These are phyloP conservation scores for Napeogenes inachia DNA, from an alignment of 2,888 invertebrate genomes.

Conservation along the genomic window DNA sequence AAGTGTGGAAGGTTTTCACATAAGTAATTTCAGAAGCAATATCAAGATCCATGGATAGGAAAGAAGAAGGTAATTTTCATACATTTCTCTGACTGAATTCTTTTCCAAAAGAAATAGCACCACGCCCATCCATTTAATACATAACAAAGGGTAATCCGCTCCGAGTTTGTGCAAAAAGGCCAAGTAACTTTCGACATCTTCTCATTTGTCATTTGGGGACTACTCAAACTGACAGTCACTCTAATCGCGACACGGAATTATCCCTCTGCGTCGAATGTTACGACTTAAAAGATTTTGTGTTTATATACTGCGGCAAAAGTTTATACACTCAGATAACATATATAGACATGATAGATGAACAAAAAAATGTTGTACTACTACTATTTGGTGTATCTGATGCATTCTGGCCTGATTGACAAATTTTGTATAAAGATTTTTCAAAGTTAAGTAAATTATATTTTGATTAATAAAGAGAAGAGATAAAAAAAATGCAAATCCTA, in stretches of 20 bases:
- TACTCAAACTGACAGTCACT: constrained; percentile 38
- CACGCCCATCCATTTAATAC: constrained; percentile 7
- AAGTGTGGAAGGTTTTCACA: too few species aligned
- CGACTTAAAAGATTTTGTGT: constrained; percentile 40
- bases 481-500: constrained; percentile 20
- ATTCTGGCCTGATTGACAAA: too few species aligned
- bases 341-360: too few species aligned
- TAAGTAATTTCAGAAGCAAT: too few species aligned
- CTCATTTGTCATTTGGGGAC: constrained; percentile 54
- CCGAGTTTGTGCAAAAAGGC: not conserved
- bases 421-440: not conserved
- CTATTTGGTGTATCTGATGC: too few species aligned
- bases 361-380: too few species aligned
- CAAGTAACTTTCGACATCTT: constrained; percentile 42
- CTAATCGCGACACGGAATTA: constrained; percentile 59
- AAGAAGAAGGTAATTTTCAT: too few species aligned
- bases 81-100: not conserved
- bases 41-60: too few species aligned
- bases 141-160: not conserved
- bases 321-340: too few species aligned
- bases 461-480: too few species aligned
- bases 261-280: constrained; percentile 44
- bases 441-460: too few species aligned
- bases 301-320: constrained; percentile 15
- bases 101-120: constrained; percentile 5